These are phyloP conservation scores for Plebejus melissa DNA, from an alignment of 2,888 invertebrate genomes.

Conservation along the genomic window DNA sequence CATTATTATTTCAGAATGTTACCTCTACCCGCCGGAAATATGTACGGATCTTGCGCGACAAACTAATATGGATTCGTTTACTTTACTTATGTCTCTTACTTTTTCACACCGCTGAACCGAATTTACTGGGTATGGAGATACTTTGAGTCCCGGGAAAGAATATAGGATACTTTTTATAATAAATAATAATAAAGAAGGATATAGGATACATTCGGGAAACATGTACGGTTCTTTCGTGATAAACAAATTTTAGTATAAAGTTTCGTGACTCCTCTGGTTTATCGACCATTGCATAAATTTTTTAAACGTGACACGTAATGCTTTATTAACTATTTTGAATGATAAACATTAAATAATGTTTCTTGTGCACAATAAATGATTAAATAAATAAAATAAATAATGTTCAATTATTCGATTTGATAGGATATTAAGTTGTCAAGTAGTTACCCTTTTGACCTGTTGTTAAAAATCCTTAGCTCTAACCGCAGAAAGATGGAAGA, in stretches of 20 bases:
- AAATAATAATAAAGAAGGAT: too few relatives aligned
- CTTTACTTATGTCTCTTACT: too few relatives aligned
- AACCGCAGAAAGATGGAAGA: not conserved
- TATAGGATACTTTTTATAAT: too few relatives aligned
- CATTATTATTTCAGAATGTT: too few relatives aligned
- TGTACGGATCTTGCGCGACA: too few relatives aligned
- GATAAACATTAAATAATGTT: not conserved
- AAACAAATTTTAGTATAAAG: not conserved
- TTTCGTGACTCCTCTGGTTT: not conserved
- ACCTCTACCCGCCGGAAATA: too few relatives aligned
- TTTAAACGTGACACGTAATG: not conserved
- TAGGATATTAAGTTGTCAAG: slow-evolving; percentile 1
- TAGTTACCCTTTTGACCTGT: not conserved
- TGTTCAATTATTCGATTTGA: not conserved
- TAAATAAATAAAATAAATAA: not conserved
- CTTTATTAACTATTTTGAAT: not conserved
- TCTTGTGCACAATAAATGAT: too few relatives aligned
- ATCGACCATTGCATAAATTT: not conserved
- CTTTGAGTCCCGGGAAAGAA: not conserved
- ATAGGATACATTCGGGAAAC: too few relatives aligned
- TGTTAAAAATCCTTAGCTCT: not conserved
- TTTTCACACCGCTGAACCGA: not conserved
- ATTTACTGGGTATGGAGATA: not conserved
- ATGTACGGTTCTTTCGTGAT: too few relatives aligned
- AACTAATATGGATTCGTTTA: too few relatives aligned